Evolutionary conservation across 2,113 vertebrate species (phyloP).

Genomic region (Nyctibius bracteatus): DNA sequence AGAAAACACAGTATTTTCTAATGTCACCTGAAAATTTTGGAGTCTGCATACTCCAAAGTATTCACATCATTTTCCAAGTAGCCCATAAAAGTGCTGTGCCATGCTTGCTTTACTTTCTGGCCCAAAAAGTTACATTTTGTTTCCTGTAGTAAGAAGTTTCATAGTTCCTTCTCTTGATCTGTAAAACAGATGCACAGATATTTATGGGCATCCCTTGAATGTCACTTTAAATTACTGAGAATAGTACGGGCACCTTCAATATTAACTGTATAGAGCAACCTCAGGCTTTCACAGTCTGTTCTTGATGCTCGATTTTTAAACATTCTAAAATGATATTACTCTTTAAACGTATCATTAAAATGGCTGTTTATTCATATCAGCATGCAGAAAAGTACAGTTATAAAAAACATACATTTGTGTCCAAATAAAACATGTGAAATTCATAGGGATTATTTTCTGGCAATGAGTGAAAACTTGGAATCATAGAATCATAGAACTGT

Average conservation of each 20-base stretch:
- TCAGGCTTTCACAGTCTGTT: not conserved
- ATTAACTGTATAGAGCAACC: conserved; percentile 48
- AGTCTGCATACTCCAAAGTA: not conserved
- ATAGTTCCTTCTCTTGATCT: not conserved
- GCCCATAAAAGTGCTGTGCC: not conserved
- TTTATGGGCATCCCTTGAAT: conserved; percentile 25
- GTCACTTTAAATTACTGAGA: conserved; percentile 56
- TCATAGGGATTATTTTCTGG: conserved; percentile 62
- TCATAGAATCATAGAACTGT: too few relatives aligned
- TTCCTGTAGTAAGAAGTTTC: not conserved
- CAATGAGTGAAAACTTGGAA: conserved; percentile 43
- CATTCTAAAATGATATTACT: conserved; percentile 29
- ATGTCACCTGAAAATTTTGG: not conserved
- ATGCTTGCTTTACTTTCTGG: not conserved
- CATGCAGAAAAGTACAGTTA: conserved; percentile 63
- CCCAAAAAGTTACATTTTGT: not conserved
- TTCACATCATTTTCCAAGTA: not conserved
- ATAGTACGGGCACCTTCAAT: conserved; percentile 36
- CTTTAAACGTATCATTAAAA: conserved; percentile 58
- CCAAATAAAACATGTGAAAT: conserved; percentile 59
- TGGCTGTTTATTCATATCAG: conserved; percentile 63
- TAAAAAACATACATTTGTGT: conserved; percentile 59
- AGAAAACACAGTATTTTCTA: not conserved
- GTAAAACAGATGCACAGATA: conserved; percentile 38
- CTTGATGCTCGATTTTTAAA: not conserved